These are phyloP conservation scores for Scrobipalpa costella DNA, from an alignment of 2,888 invertebrate species.

Conservation along the genomic window DNA sequence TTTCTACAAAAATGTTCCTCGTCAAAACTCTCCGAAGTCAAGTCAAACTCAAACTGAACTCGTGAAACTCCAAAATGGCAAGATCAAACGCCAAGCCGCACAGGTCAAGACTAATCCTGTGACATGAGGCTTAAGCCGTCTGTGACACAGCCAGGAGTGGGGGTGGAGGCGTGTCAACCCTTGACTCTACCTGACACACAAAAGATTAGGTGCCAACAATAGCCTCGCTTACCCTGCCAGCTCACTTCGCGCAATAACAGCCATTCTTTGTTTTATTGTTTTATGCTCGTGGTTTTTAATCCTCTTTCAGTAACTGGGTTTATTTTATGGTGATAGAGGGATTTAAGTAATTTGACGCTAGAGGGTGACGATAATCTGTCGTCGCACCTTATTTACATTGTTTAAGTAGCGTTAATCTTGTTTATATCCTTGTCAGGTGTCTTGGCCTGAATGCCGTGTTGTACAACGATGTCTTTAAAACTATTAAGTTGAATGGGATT, in stretches of 20 bases:
- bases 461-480: not conserved
- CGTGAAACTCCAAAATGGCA: constrained; percentile 16
- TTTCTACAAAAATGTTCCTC: not conserved
- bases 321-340: constrained; percentile 19
- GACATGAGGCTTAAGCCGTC: constrained; percentile 49
- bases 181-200: constrained; percentile 41
- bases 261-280: constrained; percentile 9
- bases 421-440: constrained; percentile 15
- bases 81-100: constrained; percentile 39
- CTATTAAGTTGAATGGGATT: too few relatives aligned
- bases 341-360: constrained; percentile 13
- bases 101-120: constrained; percentile 51
- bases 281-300: constrained; percentile 25
- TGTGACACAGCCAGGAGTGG: constrained; percentile 46
- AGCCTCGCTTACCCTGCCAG: constrained; percentile 20
- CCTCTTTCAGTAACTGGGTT: constrained; percentile 12
- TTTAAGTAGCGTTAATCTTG: constrained; percentile 21
- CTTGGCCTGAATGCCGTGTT: not conserved
- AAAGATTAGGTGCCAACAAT: constrained; percentile 39
- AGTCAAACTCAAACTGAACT: not conserved
- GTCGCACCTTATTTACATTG: constrained; percentile 16
- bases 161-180: constrained; percentile 38
- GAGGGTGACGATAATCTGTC: constrained; percentile 19
- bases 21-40: not conserved
- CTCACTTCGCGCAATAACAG: constrained; percentile 7